Conservation (phyloP, 1,140 invertebrate genomes). For the Cyclina sinensis region DNA sequence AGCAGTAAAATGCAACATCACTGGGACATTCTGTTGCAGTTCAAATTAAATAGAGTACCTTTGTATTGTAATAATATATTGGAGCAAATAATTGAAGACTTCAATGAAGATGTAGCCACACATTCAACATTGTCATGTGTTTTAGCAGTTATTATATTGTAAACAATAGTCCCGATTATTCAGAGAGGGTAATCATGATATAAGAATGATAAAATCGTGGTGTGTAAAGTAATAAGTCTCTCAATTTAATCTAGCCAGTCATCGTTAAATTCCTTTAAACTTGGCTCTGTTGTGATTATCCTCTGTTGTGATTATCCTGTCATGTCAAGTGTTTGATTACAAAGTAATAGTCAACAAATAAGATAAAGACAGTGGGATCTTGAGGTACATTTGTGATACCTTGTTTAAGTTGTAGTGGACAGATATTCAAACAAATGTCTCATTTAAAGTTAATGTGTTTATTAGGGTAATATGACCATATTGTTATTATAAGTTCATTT, state of each 20-base stretch:
- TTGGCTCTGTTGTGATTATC: constrained; percentile 6
- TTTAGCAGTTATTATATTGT: neutral
- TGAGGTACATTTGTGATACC: constrained; percentile 29
- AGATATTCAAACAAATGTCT: neutral
- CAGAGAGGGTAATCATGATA: constrained; percentile 9
- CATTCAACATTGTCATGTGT: constrained; percentile 1
- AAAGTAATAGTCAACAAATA: constrained; percentile 38
- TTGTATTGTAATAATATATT: too few species aligned
- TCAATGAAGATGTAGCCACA: neutral
- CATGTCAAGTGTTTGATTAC: constrained; percentile 49
- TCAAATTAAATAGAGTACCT: too few species aligned
- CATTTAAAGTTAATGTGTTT: constrained; percentile 16
- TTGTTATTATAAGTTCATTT: neutral
- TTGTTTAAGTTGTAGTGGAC: neutral
- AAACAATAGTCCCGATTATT: constrained; percentile 20
- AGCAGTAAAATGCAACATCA: too few species aligned
- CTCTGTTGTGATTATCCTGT: neutral
- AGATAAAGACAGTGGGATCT: neutral
- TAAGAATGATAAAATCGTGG: neutral
- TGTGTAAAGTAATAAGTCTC: neutral
- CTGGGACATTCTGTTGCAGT: too few species aligned
- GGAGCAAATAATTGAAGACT: neutral
- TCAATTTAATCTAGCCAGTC: constrained; percentile 29
- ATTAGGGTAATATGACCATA: neutral
- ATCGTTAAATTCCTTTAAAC: constrained; percentile 35